A percentile compares a stretch with the other conserved stretches of the same genome.
These are phyloP conservation scores for Ornithoptera alexandrae DNA, from an alignment of 2,888 invertebrate species.

Conservation along the genomic window DNA sequence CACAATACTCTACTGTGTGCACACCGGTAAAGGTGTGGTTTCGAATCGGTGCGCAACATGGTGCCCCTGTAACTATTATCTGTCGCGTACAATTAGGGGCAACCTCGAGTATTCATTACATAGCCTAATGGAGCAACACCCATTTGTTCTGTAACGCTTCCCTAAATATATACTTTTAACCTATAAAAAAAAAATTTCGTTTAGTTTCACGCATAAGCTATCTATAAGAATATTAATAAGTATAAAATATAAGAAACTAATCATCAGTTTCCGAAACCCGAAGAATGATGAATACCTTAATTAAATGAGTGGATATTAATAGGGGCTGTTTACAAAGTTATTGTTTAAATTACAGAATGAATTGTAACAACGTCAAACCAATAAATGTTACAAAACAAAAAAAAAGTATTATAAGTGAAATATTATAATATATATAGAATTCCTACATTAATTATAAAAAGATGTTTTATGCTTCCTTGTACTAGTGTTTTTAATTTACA, in stretches of 20 bases:
- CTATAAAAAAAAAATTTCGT: constrained; percentile 35
- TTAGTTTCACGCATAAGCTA: not conserved
- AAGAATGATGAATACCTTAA: too few species aligned
- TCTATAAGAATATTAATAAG: not conserved
- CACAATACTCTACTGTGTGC: not conserved
- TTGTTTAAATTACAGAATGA: too few species aligned
- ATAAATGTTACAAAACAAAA: too few species aligned
- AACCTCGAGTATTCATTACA: constrained; percentile 76
- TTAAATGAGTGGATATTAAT: too few species aligned
- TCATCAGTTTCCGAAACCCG: too few species aligned
- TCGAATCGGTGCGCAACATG: constrained; percentile 55
- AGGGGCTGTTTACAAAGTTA: too few species aligned
- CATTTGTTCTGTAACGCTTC: constrained; percentile 59
- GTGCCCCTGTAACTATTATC: constrained; percentile 56
- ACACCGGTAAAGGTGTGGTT: constrained; percentile 56
- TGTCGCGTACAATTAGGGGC: constrained; percentile 70
- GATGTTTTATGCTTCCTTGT: too few species aligned
- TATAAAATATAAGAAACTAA: not conserved
- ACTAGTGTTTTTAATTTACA: too few species aligned
- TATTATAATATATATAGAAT: not conserved
- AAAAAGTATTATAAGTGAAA: too few species aligned
- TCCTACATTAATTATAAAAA: not conserved
- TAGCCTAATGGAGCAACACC: constrained; percentile 70
- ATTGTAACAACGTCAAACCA: too few species aligned
- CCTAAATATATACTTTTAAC: constrained; percentile 48